phyloP scores from a whole-genome alignment of 92 coral and sea anemone species.

The Nematostella vectensis region DNA sequence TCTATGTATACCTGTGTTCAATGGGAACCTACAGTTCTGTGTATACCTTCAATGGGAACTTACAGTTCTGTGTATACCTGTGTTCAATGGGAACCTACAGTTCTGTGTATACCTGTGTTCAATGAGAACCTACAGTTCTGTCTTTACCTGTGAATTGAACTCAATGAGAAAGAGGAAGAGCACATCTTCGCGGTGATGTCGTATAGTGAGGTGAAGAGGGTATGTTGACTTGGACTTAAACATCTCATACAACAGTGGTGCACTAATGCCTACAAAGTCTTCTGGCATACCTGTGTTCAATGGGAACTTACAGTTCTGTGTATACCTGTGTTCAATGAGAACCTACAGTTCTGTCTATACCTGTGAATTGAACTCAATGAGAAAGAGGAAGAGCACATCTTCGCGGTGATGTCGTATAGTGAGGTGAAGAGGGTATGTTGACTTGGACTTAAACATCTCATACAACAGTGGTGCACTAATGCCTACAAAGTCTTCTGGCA shows the following conservation, averaged over 20 bases:
- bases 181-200: constrained; percentile 94
- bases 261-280: constrained; percentile 86
- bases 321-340: no score
- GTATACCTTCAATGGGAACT: no score
- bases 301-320: no score
- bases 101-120: no score
- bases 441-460: constrained; percentile 94
- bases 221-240: constrained; percentile 84
- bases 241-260: constrained; percentile 88
- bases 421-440: constrained; percentile 85
- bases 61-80: no score
- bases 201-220: constrained; percentile 88
- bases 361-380: constrained; percentile 88
- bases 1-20: no score
- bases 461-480: constrained; percentile 91
- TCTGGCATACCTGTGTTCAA: no score
- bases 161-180: constrained; percentile 79
- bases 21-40: no score
- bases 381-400: constrained; percentile 87
- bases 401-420: constrained; percentile 95
- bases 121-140: no score
- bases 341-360: no score
- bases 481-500: constrained; percentile 80
- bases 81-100: no score
- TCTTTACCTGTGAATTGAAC: no score